Percentiles rank a stretch among this genome's conserved stretches.
phyloP scores from a whole-genome alignment of 37 sponge, comb jelly and placozoan species.

The Aplysina aerophoba region DNA sequence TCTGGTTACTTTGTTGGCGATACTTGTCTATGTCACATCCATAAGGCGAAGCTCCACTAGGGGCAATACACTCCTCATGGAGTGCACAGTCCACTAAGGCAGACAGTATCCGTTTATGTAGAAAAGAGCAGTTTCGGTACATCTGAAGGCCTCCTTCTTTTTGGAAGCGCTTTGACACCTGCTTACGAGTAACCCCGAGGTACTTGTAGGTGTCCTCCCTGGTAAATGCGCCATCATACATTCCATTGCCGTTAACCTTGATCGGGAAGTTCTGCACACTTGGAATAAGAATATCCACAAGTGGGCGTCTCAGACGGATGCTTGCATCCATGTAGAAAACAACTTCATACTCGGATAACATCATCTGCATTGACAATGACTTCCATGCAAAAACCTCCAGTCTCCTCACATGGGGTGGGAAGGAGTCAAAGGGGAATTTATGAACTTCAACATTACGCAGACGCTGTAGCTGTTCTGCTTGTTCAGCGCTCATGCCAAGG shows the following conservation, averaged over 20 bases:
- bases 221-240: conserved; percentile 19
- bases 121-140: neutral
- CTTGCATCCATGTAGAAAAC: conserved; percentile 45
- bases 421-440: conserved; percentile 27
- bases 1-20: too few relatives aligned
- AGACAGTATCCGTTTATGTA: neutral
- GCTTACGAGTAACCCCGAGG: neutral
- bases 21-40: too few relatives aligned
- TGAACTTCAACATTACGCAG: conserved; percentile 31
- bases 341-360: conserved; percentile 29
- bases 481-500: conserved; percentile 6
- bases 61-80: conserved; percentile 12
- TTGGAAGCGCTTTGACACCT: neutral
- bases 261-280: conserved; percentile 14
- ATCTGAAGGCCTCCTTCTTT: neutral
- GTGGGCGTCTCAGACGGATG: conserved; percentile 21
- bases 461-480: neutral
- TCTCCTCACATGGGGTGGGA: conserved; percentile 25
- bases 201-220: neutral
- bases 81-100: conserved; percentile 30
- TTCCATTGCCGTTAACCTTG: neutral
- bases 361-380: neutral
- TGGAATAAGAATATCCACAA: neutral
- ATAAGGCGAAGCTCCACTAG: too few relatives aligned
- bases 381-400: conserved; percentile 37